Conservation (phyloP, 2,888 invertebrate species). For the Agriopis leucophaearia region DNA sequence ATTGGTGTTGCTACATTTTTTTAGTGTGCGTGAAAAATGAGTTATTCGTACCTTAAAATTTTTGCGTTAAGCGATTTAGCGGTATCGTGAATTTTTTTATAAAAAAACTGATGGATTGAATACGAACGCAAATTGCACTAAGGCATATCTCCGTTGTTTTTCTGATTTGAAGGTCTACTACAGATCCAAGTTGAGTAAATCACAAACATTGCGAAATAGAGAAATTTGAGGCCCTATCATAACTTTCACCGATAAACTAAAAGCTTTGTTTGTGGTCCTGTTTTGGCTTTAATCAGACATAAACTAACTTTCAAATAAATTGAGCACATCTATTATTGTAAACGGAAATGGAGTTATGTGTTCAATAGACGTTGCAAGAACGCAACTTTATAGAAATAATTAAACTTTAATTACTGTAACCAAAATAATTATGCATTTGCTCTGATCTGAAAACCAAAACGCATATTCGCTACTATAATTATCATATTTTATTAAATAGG, state of each 20-base stretch:
- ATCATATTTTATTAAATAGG: no score
- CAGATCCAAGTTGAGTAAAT: neutral
- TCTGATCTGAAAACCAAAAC: no score
- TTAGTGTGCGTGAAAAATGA: no score
- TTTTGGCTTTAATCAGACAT: conserved; percentile 35
- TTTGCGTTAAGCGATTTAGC: no score
- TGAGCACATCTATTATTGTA: conserved; percentile 26
- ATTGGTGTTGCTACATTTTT: no score
- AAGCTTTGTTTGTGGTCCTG: conserved; percentile 31
- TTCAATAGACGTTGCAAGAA: neutral
- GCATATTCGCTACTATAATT: no score
- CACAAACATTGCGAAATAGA: conserved; percentile 23
- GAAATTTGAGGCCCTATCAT: conserved; percentile 26
- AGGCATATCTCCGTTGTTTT: no score
- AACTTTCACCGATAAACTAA: conserved; percentile 37
- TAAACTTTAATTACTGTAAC: neutral
- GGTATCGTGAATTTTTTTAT: no score
- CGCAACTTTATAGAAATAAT: neutral
- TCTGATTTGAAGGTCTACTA: neutral
- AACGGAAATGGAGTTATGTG: conserved; percentile 1
- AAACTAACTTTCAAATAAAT: conserved; percentile 36
- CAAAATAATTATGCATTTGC: no score
- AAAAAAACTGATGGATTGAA: no score
- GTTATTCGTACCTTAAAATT: no score
- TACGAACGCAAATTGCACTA: no score